A percentile compares a stretch with the other conserved stretches of the same genome.
phyloP scores from a whole-genome alignment of 2,113 vertebrate genomes.

The Zosterops pallidus region DNA sequence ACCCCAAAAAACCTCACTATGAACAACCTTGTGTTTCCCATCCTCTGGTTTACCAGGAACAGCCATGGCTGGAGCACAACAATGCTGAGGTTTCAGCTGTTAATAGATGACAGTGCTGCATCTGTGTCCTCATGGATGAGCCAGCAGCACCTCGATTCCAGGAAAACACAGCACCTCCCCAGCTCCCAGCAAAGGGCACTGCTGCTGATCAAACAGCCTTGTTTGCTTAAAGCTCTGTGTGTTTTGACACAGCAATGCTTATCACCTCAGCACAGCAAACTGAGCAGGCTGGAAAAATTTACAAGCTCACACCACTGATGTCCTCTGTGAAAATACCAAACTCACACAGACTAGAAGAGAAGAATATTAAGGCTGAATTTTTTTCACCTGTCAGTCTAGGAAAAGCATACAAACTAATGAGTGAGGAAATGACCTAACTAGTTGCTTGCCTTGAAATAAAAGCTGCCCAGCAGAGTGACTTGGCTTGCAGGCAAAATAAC shows the following conservation, averaged over 20 bases:
- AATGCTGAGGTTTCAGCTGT: neutral
- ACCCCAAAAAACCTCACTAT: neutral
- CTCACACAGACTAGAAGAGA: neutral
- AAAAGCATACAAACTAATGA: neutral
- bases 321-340: neutral
- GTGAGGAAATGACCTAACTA: neutral
- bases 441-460: neutral
- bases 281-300: neutral
- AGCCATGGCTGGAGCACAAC: neutral
- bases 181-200: neutral
- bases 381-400: neutral
- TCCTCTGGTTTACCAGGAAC: neutral
- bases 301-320: neutral
- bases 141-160: neutral
- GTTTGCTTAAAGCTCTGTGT: conserved; percentile 37
- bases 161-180: neutral
- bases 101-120: neutral
- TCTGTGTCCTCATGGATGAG: neutral
- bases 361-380: neutral
- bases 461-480: neutral
- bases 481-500: neutral
- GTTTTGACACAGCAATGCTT: neutral
- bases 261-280: neutral
- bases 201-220: conserved; percentile 36
- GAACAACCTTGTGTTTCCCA: neutral